Evolutionary conservation across 1,140 invertebrate genomes (phyloP).

Genomic region (Lanistes nyassanus): DNA sequence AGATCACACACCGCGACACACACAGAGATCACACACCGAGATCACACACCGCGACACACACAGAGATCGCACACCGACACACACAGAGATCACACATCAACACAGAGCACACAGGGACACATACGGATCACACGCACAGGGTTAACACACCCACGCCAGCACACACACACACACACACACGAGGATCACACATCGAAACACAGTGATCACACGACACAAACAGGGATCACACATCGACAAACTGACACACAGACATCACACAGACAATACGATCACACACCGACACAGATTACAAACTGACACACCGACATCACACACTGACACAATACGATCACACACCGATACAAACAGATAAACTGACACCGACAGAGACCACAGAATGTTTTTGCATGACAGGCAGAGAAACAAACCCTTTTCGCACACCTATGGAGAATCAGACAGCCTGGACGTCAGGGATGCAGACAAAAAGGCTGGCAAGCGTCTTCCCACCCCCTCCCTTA

Average conservation of each 20-base stretch:
- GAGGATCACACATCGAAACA: slow-evolving; percentile 21
- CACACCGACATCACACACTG: slow-evolving; percentile 1
- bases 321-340: slow-evolving; percentile 3
- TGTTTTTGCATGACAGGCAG: too few species aligned
- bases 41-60: slow-evolving; percentile 20
- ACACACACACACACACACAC: slow-evolving; percentile 14
- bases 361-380: not conserved
- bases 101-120: not conserved
- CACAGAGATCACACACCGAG: not conserved
- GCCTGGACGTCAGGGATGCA: too few species aligned
- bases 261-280: not conserved
- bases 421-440: too few species aligned
- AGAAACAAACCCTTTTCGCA: too few species aligned
- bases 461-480: too few species aligned
- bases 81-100: slow-evolving; percentile 20
- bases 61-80: not conserved
- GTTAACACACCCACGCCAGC: not conserved
- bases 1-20: slow-evolving; percentile 22
- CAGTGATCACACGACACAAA: not conserved
- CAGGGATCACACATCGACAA: not conserved
- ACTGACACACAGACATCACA: slow-evolving; percentile 22
- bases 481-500: too few species aligned
- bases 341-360: not conserved
- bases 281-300: too few species aligned
- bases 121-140: too few species aligned